Base-by-base conservation (phyloP, 2,888 invertebrate genomes). In the Mellilla xanthometata region DNA sequence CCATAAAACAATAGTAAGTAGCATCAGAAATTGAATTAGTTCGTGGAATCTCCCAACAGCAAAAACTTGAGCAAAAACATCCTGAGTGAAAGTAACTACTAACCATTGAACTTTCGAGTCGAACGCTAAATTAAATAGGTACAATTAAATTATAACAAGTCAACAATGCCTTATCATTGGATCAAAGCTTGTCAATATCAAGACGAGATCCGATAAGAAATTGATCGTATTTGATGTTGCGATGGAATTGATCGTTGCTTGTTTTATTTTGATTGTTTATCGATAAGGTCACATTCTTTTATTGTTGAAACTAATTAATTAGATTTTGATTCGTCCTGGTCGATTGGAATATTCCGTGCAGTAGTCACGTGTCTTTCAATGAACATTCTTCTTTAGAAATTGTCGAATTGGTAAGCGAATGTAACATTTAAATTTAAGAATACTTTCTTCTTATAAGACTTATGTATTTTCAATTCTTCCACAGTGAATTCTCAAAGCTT, bases 91-190 rank as follows among this genome's bases (percentile, higher is more conserved):
- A 61, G 59, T 55, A n/a, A n/a, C n/a, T n/a, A n/a, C n/a, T 23
- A 51, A 44, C 44, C 42, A 49, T 19, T 50, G 49, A 56, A 60
- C 58, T 62, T 62, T 62, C 58, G 54, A 56, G 55, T 57, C 39
- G 48, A 38, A 41, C 52, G 49, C 36, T 39, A 57, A 55, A 61
- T 60, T 59, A 58, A 52, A 56, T 54, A n/a, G n/a, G n/a, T n/a
- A 65, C 57, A 66, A 69, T 65, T 61, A 62, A 60, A 60, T 62
- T 61, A 39, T 62, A 64, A 68, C 65, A 64, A 68, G 59, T 64
- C 63, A 62, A 62, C 57, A 54, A 54, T 53, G 64, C 54, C 56
- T 49, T 49, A 48, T 51, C 58, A 26, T 33, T 42, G 35, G 12
- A 54, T 57, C 54, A 15, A 33, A 34, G 27, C 40, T 29, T 38